These are phyloP conservation scores for Congeria kusceri DNA, from an alignment of 2,888 invertebrate genomes.

Conservation along the genomic window DNA sequence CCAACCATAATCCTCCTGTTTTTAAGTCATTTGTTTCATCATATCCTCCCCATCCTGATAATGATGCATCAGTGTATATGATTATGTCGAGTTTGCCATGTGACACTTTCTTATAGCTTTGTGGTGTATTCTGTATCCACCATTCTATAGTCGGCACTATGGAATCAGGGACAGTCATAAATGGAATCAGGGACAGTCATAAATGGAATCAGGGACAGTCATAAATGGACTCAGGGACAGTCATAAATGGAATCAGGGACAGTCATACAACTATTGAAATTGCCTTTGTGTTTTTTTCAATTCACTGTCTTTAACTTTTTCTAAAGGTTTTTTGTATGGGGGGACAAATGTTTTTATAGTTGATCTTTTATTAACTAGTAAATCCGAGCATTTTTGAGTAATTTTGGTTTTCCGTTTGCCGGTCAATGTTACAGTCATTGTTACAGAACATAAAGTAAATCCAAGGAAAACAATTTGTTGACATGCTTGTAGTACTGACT, in stretches of 20 bases:
- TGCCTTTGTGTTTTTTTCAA: conserved; percentile 38
- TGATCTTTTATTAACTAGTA: conserved; percentile 12
- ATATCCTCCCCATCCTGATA: conserved; percentile 41
- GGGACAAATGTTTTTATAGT: conserved; percentile 45
- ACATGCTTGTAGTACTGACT: conserved; percentile 47
- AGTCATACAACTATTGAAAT: conserved; percentile 45
- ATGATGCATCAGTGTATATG: conserved; percentile 44
- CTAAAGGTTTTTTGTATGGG: conserved; percentile 42
- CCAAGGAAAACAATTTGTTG: conserved; percentile 49
- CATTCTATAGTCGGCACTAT: conserved; percentile 29
- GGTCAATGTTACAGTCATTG: conserved; percentile 36
- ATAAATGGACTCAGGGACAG: no score
- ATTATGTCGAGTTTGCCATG: conserved; percentile 23
- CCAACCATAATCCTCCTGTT: conserved; percentile 32
- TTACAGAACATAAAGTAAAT: conserved; percentile 30
- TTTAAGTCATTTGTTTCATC: conserved; percentile 8
- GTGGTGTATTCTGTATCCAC: conserved; percentile 45
- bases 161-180: conserved; percentile 17
- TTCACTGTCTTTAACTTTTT: conserved; percentile 33
- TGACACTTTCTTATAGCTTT: conserved; percentile 17
- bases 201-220: no score
- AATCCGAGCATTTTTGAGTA: conserved; percentile 1
- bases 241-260: no score
- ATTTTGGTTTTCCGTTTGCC: conserved; percentile 13
- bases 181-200: no score